Percentiles rank a stretch among this genome's conserved stretches.
phyloP scores from a whole-genome alignment of 2,797 vertebrate genomes.

The Acrossocheilus fasciatus region DNA sequence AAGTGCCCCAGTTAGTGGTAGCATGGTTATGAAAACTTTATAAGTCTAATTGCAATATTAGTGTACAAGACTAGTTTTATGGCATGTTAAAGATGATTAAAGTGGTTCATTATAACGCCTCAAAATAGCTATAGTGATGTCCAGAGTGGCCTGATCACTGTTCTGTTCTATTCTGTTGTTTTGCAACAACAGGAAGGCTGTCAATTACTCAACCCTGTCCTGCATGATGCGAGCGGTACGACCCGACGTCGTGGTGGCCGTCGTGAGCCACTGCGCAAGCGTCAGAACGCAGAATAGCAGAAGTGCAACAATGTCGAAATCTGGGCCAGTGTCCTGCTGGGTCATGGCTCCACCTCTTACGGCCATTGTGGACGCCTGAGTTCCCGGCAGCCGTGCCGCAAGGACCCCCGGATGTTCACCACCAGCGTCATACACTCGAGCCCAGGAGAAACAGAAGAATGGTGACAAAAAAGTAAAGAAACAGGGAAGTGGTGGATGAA shows the following conservation, averaged over 20 bases:
- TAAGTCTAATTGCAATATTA: not conserved
- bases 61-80: not conserved
- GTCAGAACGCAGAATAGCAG: slow-evolving; percentile 75
- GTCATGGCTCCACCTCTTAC: slow-evolving; percentile 62
- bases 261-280: slow-evolving; percentile 68
- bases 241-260: slow-evolving; percentile 71
- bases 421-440: slow-evolving; percentile 27
- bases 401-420: slow-evolving; percentile 60
- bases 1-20: too few species aligned
- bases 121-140: slow-evolving; percentile 11
- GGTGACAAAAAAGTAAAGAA: not conserved
- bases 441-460: slow-evolving; percentile 14
- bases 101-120: not conserved
- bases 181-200: slow-evolving; percentile 71
- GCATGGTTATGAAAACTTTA: not conserved
- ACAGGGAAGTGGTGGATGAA: slow-evolving; percentile 46
- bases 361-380: slow-evolving; percentile 55
- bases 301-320: slow-evolving; percentile 84
- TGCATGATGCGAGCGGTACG: slow-evolving; percentile 67
- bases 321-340: slow-evolving; percentile 65
- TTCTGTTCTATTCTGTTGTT: slow-evolving; percentile 58
- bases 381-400: slow-evolving; percentile 58
- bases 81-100: not conserved
- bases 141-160: slow-evolving; percentile 6
- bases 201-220: slow-evolving; percentile 76